Evolutionary conservation across 2,888 invertebrate genomes (phyloP).

Genomic region (Synanthedon vespiformis): DNA sequence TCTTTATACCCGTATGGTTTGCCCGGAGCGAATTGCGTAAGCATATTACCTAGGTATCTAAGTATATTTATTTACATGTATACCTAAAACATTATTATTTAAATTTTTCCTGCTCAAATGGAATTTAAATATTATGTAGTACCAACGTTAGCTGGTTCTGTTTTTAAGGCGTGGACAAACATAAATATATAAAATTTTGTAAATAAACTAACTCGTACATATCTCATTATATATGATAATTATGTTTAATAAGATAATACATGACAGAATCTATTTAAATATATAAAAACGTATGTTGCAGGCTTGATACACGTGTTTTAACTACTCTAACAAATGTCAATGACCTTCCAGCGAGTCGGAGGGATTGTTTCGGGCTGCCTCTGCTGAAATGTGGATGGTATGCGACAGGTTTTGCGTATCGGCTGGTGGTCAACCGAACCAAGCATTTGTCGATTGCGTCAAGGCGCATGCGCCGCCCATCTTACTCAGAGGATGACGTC

Average conservation of each 20-base stretch:
- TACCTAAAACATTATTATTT: too few species aligned
- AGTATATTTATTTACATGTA: too few species aligned
- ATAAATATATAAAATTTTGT: too few species aligned
- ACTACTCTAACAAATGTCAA: slow-evolving; percentile 28
- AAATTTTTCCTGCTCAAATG: too few species aligned
- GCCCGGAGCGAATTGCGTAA: too few species aligned
- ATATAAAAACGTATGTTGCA: not conserved
- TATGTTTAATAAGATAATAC: not conserved
- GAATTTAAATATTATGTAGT: too few species aligned
- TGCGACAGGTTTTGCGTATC: not conserved
- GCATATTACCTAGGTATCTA: too few species aligned
- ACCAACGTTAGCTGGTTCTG: too few species aligned
- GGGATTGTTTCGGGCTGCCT: slow-evolving; percentile 48
- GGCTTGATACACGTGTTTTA: not conserved
- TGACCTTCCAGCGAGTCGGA: slow-evolving; percentile 29
- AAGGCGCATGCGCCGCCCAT: slow-evolving; percentile 19
- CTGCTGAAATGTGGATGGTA: slow-evolving; percentile 41
- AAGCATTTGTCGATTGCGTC: not conserved
- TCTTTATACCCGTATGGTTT: too few species aligned
- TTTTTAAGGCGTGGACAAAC: too few species aligned
- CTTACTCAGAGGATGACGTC: slow-evolving; percentile 30
- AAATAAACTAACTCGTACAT: too few species aligned
- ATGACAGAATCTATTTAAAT: not conserved
- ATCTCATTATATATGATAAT: too few species aligned
- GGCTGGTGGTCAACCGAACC: not conserved